Evolutionary conservation across 2,888 invertebrate species (phyloP).

Genomic region (Steromphala cineraria): DNA sequence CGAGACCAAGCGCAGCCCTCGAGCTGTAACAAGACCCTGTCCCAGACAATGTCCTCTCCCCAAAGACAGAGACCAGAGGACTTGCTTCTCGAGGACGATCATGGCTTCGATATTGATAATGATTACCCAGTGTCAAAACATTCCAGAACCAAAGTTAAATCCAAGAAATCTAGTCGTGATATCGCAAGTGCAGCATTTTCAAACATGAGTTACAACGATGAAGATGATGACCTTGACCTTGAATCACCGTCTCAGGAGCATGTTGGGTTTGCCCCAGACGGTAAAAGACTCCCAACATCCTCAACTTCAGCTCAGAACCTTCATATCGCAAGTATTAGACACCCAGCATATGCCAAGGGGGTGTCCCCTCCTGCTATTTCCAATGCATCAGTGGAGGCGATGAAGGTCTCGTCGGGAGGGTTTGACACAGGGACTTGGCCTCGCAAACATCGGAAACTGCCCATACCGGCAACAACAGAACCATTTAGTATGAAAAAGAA

Average conservation of each 20-base stretch:
- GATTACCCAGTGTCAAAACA: conserved; percentile 32
- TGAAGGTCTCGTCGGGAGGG: conserved; percentile 48
- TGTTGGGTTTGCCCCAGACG: not conserved
- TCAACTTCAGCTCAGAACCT: conserved; percentile 37
- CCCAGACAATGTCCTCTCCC: not conserved
- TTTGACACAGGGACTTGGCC: conserved; percentile 68
- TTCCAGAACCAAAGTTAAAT: conserved; percentile 44
- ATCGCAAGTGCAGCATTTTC: conserved; percentile 64
- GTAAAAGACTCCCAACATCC: not conserved
- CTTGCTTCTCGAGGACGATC: conserved; percentile 31
- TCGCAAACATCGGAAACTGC: conserved; percentile 58
- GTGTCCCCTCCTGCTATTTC: conserved; percentile 45
- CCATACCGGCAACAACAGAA: conserved; percentile 57
- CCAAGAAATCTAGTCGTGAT: conserved; percentile 36
- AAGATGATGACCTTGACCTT: conserved; percentile 51
- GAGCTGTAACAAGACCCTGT: not conserved
- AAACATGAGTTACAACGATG: conserved; percentile 71
- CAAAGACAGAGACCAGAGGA: conserved; percentile 27
- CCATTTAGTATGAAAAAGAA: conserved; percentile 64
- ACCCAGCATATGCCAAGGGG: conserved; percentile 49
- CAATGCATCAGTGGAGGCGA: conserved; percentile 42
- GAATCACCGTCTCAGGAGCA: conserved; percentile 32
- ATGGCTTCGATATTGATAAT: conserved; percentile 10
- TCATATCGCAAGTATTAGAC: conserved; percentile 44
- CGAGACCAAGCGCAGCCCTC: not conserved